Evolutionary conservation across 2,113 vertebrate species (phyloP).

Genomic region (Bos indicus): DNA sequence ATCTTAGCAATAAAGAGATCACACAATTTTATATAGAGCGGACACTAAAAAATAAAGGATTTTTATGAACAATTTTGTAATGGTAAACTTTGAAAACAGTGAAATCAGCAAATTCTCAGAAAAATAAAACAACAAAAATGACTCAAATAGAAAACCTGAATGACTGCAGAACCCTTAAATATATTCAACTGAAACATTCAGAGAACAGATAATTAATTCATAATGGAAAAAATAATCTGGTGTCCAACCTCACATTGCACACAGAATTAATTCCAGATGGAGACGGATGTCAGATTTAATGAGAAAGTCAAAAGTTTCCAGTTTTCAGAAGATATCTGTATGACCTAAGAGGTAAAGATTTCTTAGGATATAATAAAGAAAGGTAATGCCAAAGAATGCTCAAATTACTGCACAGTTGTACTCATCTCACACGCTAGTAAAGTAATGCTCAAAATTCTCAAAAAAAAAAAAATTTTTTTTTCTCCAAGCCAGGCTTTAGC

Average conservation of each 20-base stretch:
- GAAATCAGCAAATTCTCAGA: not conserved
- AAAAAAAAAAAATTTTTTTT: no score
- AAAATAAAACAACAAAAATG: not conserved
- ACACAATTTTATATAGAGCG: not conserved
- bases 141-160: not conserved
- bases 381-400: no score
- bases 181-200: not conserved
- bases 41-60: not conserved
- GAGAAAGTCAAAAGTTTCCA: not conserved
- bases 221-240: not conserved
- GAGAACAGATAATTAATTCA: slow-evolving; percentile 5
- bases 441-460: no score
- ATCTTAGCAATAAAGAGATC: not conserved
- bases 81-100: not conserved
- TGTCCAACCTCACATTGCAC: not conserved
- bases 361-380: not conserved
- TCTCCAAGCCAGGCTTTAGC: no score
- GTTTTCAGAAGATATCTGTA: not conserved
- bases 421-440: no score
- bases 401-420: no score
- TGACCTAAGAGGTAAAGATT: not conserved
- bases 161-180: not conserved
- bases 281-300: not conserved
- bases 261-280: not conserved
- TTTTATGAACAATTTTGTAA: not conserved